Base-by-base conservation (phyloP, 2,797 vertebrate genomes). In the Spinibarbus caldwelli region DNA sequence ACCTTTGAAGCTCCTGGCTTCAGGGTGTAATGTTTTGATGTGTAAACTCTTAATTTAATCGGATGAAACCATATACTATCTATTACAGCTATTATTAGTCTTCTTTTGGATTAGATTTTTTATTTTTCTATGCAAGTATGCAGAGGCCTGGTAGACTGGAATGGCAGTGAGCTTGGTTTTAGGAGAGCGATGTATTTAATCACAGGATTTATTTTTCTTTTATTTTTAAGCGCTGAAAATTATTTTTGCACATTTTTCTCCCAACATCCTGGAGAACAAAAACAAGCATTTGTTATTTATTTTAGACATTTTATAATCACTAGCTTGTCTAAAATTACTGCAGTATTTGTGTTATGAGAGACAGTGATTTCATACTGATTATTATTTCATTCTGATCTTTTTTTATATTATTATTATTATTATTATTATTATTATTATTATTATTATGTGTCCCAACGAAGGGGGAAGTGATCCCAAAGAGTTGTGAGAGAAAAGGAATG, bases 21-120 rank as follows among this genome's bases (percentile, higher is more conserved):
- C 85, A 79, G 87, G 89, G 88, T 93, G 88, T 90, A 88, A 85
- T 92, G 92, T 94, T 94, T 94, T 93, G 94, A 94, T 95, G 94
- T 95, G 94, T 84, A 93, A 93, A 95, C 89, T 90, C 92, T 94
- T 94, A 94, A 95, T 94, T 95, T 95, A 95, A 94, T 93, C 87
- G 92, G 90, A 94, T 92, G 93, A 93, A 85, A 49, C 54, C 93
- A 91, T 93, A 92, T 95, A 93, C 92, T 90, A 89, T 94, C 88
- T 93, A 93, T 92, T 93, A 80, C 89, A 92, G 59, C 68, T 82
- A 72, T 78, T 86, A 64, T 83, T 71, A 67, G 21, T 41, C 84
- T 92, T 87, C 91, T 93, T 94, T 92, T 34, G 78, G 86, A 91
- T 92, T 88, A 76, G 88, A 91, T 87, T 80, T 92, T 76, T 87